phyloP scores from a whole-genome alignment of 2,113 vertebrate genomes.

The Probosciger aterrimus region DNA sequence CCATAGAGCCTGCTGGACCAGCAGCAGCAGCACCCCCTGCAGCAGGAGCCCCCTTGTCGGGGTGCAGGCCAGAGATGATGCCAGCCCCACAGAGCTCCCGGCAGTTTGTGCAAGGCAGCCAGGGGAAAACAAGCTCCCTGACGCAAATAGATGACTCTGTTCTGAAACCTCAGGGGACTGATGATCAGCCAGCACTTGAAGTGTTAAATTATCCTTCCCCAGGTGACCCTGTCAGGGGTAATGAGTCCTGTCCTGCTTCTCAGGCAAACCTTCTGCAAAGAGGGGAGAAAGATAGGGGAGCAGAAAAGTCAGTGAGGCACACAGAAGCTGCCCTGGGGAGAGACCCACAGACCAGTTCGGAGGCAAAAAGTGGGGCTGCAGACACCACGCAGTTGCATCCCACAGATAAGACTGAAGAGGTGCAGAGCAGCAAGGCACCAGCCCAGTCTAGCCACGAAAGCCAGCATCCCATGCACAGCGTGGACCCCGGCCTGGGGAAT shows the following conservation, averaged over 20 bases:
- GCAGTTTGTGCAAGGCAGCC: slow-evolving; percentile 37
- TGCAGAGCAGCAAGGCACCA: not conserved
- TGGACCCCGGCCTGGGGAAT: not conserved
- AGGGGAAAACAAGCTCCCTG: not conserved
- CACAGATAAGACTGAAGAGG: not conserved
- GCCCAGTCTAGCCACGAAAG: not conserved
- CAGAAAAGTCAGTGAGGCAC: not conserved
- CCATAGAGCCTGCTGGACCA: not conserved
- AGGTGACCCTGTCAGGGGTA: not conserved
- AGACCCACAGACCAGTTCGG: not conserved
- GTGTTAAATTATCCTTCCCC: not conserved
- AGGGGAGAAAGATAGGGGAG: not conserved
- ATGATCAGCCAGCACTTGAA: not conserved
- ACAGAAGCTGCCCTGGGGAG: not conserved
- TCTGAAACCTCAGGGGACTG: slow-evolving; percentile 35
- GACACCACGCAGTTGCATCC: accelerated
- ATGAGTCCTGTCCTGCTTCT: not conserved
- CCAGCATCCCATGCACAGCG: accelerated
- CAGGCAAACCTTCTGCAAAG: slow-evolving; percentile 10
- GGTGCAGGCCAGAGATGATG: not conserved
- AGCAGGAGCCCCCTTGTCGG: not conserved
- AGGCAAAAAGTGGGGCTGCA: not conserved
- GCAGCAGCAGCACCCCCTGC: not conserved
- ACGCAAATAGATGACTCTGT: slow-evolving; percentile 26
- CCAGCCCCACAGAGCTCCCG: slow-evolving; percentile 34